Evolutionary conservation across 2,888 invertebrate genomes (phyloP), one percentile per base, ranked within the genome.

Genomic region (Lepidocyrtoides sp.): DNA sequence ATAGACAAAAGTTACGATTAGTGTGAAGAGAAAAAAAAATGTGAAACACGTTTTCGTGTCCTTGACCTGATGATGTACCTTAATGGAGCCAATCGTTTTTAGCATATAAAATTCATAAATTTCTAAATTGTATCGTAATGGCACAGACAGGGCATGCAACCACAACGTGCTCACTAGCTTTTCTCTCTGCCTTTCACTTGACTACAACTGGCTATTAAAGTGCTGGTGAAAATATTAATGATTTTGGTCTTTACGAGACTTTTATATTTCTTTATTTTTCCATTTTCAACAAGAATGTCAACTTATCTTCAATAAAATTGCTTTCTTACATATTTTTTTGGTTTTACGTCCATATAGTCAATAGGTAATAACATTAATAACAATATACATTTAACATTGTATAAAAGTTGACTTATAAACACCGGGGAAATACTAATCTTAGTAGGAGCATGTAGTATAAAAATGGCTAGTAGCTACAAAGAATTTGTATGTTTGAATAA

Each of bases 401-500:
- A 77, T 77, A 77, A 89, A 87, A 83, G 48, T 63, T 89, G 89
- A 89, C 89, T 89, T 75, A 83, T 89, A 75, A 82, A 89, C 89
- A 89, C 89, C 89, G 89, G 89, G 82, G 72, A 41, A 20, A 10
- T 57, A 87, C 66, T 36, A 54, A 29, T 29, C 8, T 75, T 20
- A 17, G 48, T 54, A 32, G 60, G 75, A 36, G 66, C 54, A 69
- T 44, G 72, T 36, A 60, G 75, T 86, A 75, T 79, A 63, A 87
- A 84, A 60, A 57, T 66, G 63, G 77, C 54, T 79, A 79, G 77
- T 77, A n/a, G 29, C 77, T 77, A 77, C 51, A 51, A 26, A 51
- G 7, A 29, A 2, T 2, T 29, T 0, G n/a, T 72, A 5, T 72
- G 5, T 41, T 36, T 20, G 8, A 8, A 2, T 44, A 41, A 12